A percentile compares a stretch with the other conserved stretches of the same genome.
Evolutionary conservation across 2,113 vertebrate genomes (phyloP).

Genomic region (Aegotheles bennettii): DNA sequence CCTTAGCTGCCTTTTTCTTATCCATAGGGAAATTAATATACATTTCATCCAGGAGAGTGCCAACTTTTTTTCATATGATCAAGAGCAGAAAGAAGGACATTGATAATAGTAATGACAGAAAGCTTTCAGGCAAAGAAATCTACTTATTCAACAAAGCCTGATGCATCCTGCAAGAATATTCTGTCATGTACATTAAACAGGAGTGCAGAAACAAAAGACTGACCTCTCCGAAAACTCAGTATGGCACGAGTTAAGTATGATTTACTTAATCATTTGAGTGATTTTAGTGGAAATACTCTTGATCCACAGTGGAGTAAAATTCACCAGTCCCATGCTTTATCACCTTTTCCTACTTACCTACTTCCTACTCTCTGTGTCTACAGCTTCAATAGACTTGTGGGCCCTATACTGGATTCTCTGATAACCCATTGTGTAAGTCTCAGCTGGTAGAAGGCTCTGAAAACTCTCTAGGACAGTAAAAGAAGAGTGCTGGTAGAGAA

Average conservation of each 20-base stretch:
- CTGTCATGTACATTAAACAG: neutral
- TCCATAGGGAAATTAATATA: neutral
- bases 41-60: neutral
- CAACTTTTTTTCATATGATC: neutral
- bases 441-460: neutral
- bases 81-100: neutral
- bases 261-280: neutral
- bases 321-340: neutral
- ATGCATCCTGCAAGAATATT: neutral
- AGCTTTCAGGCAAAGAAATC: neutral
- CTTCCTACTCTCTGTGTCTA: neutral
- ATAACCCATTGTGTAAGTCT: neutral
- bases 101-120: neutral
- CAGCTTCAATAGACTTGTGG: neutral
- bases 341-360: accelerated
- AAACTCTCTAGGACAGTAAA: neutral
- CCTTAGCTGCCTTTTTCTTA: neutral
- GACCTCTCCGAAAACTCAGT: neutral
- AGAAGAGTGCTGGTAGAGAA: neutral
- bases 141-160: neutral
- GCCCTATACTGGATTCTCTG: neutral
- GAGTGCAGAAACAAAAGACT: neutral
- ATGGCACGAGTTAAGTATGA: neutral
- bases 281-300: neutral
- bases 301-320: neutral